Base-by-base conservation (phyloP, 2,113 vertebrate genomes). In the Microtus ochrogaster region DNA sequence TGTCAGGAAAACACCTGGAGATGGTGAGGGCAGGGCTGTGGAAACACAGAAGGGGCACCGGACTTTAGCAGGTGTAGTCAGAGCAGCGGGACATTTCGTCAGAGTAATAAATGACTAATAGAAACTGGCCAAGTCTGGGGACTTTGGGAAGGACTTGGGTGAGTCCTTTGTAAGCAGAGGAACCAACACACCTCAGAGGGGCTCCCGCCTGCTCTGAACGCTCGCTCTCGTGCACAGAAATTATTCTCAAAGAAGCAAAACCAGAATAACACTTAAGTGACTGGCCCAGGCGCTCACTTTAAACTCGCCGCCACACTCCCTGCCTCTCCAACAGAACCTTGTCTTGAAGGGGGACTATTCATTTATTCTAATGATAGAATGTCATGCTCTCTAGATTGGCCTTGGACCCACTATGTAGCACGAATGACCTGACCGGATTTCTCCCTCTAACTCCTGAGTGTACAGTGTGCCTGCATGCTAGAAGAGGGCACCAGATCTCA, bases 11-110 rank as follows among this genome's bases (percentile, higher is more conserved):
- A 39, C 39, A 66, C 0, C 2, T 28, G 33, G n/a, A 13, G 44
- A 55, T 0, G 2, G 10, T 10, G 44, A 0, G 0, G 7, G 4
- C 11, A 10, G 4, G 14, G 19, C 36, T 21, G 16, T 0, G 16
- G 28, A 85, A 90, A 87, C 28, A 17, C 39, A 41, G n/a, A 24
- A n/a, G 7, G 36, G 3, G 0, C 8, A 28, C 68, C 61, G 16
- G 36, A 21, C 83, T 4, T 44, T 7, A 47, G 28, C 21, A 21
- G n/a, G 55, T 14, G 17, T 49, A 22, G 14, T n/a, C 66, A 66
- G 58, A 81, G 77, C 70, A 26, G 1, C 7, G 44, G 73, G 39
- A 66, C 36, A 30, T n/a, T 58, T 49, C 44, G 17, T 26, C 41
- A 28, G 74, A 82, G 79, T 82, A 73, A 36, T 36, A 44, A 90